These are phyloP conservation scores for Coluber constrictor DNA, from an alignment of 2,797 vertebrate genomes.

Conservation along the genomic window DNA sequence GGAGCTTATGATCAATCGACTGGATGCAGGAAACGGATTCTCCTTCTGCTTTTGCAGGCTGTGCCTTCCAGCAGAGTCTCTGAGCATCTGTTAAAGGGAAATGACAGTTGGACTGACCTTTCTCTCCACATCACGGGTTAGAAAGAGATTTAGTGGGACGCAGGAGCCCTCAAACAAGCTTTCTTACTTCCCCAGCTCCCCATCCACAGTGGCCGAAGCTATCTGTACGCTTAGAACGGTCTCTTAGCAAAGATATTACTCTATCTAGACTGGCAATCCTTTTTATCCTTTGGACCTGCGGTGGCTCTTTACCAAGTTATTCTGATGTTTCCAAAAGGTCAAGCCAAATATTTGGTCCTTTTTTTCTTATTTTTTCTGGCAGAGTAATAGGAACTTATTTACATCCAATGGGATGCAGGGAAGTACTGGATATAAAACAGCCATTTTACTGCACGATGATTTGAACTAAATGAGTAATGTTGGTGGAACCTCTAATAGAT, in stretches of 20 bases:
- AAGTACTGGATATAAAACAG: conserved; percentile 59
- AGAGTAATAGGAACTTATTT: conserved; percentile 40
- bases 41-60: conserved; percentile 57
- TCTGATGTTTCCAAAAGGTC: conserved; percentile 49
- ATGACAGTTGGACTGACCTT: conserved; percentile 75
- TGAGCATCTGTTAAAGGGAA: conserved; percentile 68
- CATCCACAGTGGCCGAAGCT: conserved; percentile 48
- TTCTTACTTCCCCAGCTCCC: conserved; percentile 51
- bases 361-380: conserved; percentile 35
- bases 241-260: conserved; percentile 24
- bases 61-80: conserved; percentile 61
- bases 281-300: conserved; percentile 29
- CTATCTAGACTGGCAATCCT: neutral
- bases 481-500: conserved; percentile 16
- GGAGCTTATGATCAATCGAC: conserved; percentile 68
- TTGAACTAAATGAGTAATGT: conserved; percentile 59
- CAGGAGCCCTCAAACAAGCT: conserved; percentile 54
- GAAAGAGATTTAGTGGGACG: conserved; percentile 57
- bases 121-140: conserved; percentile 55
- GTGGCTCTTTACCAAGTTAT: conserved; percentile 41
- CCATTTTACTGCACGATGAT: conserved; percentile 60
- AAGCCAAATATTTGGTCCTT: conserved; percentile 42
- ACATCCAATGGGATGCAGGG: conserved; percentile 30
- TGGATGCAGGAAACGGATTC: conserved; percentile 70
- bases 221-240: conserved; percentile 56